phyloP scores from a whole-genome alignment of 2,888 invertebrate genomes.

The Cataglyphis altisquamis region DNA sequence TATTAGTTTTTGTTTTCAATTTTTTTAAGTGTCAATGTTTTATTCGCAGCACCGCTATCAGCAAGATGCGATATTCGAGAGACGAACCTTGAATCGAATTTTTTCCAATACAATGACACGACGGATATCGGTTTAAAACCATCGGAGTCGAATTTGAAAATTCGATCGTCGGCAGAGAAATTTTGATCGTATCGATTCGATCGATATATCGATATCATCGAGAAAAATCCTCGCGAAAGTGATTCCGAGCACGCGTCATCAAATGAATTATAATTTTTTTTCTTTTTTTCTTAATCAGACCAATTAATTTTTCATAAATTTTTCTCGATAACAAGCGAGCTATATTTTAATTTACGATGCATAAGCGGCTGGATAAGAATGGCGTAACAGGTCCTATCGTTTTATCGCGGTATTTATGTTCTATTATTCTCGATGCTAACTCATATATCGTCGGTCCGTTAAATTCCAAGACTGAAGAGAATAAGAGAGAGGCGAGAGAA shows the following conservation, averaged over 20 bases:
- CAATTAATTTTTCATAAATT: background rate
- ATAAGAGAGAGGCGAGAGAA: constrained; percentile 44
- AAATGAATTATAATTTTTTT: background rate
- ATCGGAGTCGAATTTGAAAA: constrained; percentile 29
- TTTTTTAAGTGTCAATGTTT: background rate
- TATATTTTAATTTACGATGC: constrained; percentile 34
- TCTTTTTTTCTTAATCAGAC: background rate
- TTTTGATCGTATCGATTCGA: constrained; percentile 44
- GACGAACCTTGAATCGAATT: constrained; percentile 40
- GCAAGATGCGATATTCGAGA: constrained; percentile 12
- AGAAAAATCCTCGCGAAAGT: constrained; percentile 74
- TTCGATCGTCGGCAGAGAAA: constrained; percentile 23
- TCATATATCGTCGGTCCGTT: constrained; percentile 70
- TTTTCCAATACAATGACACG: constrained; percentile 27
- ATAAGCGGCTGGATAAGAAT: constrained; percentile 54
- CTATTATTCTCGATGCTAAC: constrained; percentile 65
- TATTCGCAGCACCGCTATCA: background rate
- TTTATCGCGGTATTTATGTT: constrained; percentile 72
- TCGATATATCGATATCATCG: constrained; percentile 48
- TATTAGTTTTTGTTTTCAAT: background rate
- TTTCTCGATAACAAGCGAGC: background rate
- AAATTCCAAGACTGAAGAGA: constrained; percentile 63
- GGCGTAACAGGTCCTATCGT: constrained; percentile 72
- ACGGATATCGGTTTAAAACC: constrained; percentile 40
- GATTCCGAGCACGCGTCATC: constrained; percentile 77